Evolutionary conservation across 1,140 invertebrate genomes (phyloP), one percentile per base, ranked within the genome.

Genomic region (Scaptodrosophila lebanonensis): DNA sequence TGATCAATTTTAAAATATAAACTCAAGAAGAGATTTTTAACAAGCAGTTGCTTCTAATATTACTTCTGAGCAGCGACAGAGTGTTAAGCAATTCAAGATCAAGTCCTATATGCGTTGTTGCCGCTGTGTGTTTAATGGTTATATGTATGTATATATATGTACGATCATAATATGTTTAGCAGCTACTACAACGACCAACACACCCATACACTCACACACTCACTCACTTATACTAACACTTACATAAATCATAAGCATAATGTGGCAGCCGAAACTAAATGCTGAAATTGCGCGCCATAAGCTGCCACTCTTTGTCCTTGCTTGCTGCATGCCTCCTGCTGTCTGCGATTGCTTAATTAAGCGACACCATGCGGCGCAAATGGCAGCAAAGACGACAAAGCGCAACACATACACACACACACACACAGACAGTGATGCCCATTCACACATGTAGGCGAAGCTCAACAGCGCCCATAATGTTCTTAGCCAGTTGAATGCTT

Each of bases 271-370:
- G 8, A 25, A 22, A 56, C 39, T 36, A 25, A 27, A 30, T 9
- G 59, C 29, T 38, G 40, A 32, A 51, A 35, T 45, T 18, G 22
- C 8, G 3, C 8, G 22, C 22, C 20, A 39, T 38, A 33, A 35
- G 52, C 27, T 42, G 50, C 44, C 36, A 39, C 49, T 11, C 22
- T 22, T 29, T 15, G 60, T 63, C 27, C 15, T 33, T 27, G 40
- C 22, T 25, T 4, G 8, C 22, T 25, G 22, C 3, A 25, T 25
- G 22, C 22, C 22, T 4, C 22, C 22, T 3, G n/a, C n/a, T n/a
- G n/a, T n/a, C 22, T 8, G 11, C 40, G 50, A 56, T 61, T 75
- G 56, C 66, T 70, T 75, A 75, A 75, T 75, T 76, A 75, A 75
- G 61, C 56, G 66, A 66, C 44, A 33, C 44, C 71, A 70, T 69